These are phyloP conservation scores for Diorhabda carinulata DNA, from an alignment of 1,140 invertebrate genomes.

Conservation along the genomic window DNA sequence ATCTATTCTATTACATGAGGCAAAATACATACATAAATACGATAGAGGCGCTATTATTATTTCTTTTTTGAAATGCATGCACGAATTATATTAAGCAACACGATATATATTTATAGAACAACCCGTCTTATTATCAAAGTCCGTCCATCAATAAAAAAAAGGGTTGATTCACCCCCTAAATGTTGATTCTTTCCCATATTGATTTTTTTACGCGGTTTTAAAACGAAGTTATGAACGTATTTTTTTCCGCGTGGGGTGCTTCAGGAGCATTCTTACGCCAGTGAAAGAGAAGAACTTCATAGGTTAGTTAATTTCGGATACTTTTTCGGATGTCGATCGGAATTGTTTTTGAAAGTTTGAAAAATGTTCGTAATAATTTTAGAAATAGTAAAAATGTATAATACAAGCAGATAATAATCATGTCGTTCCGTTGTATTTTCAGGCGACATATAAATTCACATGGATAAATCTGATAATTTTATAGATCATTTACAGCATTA, in stretches of 20 bases:
- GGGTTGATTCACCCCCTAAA: slow-evolving; percentile 32
- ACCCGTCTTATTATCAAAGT: slow-evolving; percentile 8
- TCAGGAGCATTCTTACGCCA: slow-evolving; percentile 10
- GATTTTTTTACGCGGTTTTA: slow-evolving; percentile 34
- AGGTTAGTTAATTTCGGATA: slow-evolving; percentile 14
- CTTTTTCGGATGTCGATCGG: not conserved
- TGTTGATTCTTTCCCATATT: slow-evolving; percentile 24
- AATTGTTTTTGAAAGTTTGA: too few species aligned
- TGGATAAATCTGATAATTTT: too few species aligned
- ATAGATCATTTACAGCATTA: too few species aligned
- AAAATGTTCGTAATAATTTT: too few species aligned
- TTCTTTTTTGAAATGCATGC: not conserved
- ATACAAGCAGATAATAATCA: too few species aligned
- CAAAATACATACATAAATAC: too few species aligned
- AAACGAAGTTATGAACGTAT: slow-evolving; percentile 29
- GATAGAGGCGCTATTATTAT: too few species aligned
- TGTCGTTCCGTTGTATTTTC: too few species aligned
- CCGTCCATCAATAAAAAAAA: slow-evolving; percentile 18
- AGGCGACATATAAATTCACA: too few species aligned
- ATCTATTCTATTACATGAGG: too few species aligned
- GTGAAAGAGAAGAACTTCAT: not conserved
- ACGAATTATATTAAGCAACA: not conserved
- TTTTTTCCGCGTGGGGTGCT: slow-evolving; percentile 24
- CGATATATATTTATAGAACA: not conserved
- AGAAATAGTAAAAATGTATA: too few species aligned